Percentiles rank a stretch among this genome's conserved stretches.
Conservation (phyloP, 2,888 invertebrate genomes). For the Sacculina carcini region DNA sequence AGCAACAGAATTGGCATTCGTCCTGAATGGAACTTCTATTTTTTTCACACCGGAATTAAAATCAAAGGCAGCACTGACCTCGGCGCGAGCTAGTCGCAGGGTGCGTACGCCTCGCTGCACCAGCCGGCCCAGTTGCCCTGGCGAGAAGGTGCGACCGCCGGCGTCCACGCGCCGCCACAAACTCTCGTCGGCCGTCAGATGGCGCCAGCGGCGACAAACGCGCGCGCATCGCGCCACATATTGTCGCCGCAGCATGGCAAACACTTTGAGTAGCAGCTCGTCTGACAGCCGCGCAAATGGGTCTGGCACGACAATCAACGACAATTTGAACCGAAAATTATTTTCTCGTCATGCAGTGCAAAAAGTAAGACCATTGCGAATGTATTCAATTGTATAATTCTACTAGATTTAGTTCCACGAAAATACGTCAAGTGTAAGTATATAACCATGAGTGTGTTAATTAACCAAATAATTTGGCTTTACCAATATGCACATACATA, state of each 20-base stretch:
- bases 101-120: slow-evolving; percentile 48
- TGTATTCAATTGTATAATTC: too few species aligned
- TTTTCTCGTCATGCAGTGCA: too few species aligned
- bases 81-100: slow-evolving; percentile 47
- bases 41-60: neutral
- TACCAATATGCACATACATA: too few species aligned
- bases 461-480: too few species aligned
- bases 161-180: slow-evolving; percentile 64
- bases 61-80: slow-evolving; percentile 26
- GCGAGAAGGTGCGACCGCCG: slow-evolving; percentile 33
- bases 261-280: slow-evolving; percentile 51
- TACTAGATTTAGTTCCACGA: neutral
- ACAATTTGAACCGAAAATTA: too few species aligned
- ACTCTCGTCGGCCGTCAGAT: slow-evolving; percentile 52
- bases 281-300: slow-evolving; percentile 34
- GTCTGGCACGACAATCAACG: slow-evolving; percentile 6
- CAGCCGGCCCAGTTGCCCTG: slow-evolving; percentile 42
- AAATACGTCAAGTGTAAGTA: neutral
- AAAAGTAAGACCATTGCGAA: too few species aligned
- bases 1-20: too few species aligned
- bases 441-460: too few species aligned
- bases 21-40: neutral
- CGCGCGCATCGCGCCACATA: slow-evolving; percentile 40
- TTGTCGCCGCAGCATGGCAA: slow-evolving; percentile 54
- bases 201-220: slow-evolving; percentile 46